phyloP scores from a whole-genome alignment of 2,888 invertebrate species.

The Tetranychus piercei region DNA sequence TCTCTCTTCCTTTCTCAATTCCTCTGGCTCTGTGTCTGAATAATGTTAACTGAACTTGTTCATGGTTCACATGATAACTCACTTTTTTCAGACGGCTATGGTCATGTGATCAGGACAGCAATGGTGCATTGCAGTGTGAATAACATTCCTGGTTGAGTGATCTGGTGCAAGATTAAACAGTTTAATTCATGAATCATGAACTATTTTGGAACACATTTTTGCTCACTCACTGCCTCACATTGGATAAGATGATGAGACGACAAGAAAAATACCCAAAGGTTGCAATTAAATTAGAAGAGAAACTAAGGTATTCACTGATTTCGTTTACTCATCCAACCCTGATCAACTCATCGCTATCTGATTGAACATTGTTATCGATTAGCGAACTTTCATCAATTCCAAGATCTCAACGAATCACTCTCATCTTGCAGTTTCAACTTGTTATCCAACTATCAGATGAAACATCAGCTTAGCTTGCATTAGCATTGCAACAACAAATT shows the following conservation, averaged over 20 bases:
- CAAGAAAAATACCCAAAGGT: not conserved
- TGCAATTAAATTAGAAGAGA: not conserved
- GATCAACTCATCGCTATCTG: no score
- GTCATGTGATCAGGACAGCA: not conserved
- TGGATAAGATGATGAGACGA: not conserved
- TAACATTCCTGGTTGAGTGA: not conserved
- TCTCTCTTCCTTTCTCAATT: not conserved
- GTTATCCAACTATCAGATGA: no score
- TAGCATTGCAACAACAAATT: no score
- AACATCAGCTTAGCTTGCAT: no score
- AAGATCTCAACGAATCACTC: no score
- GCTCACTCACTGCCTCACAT: not conserved
- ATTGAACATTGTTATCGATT: no score
- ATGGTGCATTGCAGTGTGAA: constrained; percentile 1
- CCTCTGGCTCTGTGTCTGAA: not conserved
- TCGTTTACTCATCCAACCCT: no score
- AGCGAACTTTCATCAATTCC: no score
- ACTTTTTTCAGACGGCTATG: not conserved
- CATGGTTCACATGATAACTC: constrained; percentile 1
- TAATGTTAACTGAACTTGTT: constrained; percentile 1
- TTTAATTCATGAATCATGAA: constrained; percentile 1
- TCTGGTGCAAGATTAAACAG: not conserved
- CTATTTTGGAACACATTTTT: not conserved
- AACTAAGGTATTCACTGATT: no score
- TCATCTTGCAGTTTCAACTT: no score